Conservation (phyloP, 2,797 vertebrate genomes). For the Helostoma temminkii region DNA sequence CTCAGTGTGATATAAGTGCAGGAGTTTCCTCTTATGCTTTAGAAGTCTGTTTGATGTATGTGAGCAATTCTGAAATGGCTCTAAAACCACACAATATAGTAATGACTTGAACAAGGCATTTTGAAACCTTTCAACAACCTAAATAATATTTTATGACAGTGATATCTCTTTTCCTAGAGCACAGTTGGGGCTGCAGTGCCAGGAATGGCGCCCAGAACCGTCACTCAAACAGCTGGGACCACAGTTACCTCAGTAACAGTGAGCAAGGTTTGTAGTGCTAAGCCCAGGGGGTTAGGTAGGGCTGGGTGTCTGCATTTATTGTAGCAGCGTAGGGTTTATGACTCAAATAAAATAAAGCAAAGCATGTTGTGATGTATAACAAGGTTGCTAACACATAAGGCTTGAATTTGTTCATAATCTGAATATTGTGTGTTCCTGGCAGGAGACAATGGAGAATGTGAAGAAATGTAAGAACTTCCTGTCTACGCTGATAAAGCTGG, state of each 20-base stretch:
- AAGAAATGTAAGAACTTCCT: slow-evolving; percentile 99
- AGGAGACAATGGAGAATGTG: slow-evolving; percentile 99
- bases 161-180: slow-evolving; percentile 55
- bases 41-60: slow-evolving; percentile 3
- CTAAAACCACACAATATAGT: neutral
- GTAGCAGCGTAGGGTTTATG: neutral
- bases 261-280: slow-evolving; percentile 78
- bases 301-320: neutral
- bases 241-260: slow-evolving; percentile 91
- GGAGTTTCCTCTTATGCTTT: slow-evolving; percentile 14
- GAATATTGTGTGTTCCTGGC: slow-evolving; percentile 31
- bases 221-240: slow-evolving; percentile 85
- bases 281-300: slow-evolving; percentile 11
- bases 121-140: slow-evolving; percentile 9
- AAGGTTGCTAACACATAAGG: neutral
- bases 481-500: slow-evolving; percentile 97
- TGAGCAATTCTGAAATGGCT: neutral
- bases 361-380: neutral
- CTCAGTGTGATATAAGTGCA: neutral
- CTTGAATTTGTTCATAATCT: slow-evolving; percentile 14
- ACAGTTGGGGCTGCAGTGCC: slow-evolving; percentile 87
- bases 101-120: neutral
- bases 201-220: slow-evolving; percentile 86
- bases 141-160: neutral
- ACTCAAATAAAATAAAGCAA: neutral